A percentile compares a stretch with the other conserved stretches of the same genome.
These are phyloP conservation scores for Chaetodon trifascialis DNA, from an alignment of 2,113 vertebrate species.

Conservation along the genomic window DNA sequence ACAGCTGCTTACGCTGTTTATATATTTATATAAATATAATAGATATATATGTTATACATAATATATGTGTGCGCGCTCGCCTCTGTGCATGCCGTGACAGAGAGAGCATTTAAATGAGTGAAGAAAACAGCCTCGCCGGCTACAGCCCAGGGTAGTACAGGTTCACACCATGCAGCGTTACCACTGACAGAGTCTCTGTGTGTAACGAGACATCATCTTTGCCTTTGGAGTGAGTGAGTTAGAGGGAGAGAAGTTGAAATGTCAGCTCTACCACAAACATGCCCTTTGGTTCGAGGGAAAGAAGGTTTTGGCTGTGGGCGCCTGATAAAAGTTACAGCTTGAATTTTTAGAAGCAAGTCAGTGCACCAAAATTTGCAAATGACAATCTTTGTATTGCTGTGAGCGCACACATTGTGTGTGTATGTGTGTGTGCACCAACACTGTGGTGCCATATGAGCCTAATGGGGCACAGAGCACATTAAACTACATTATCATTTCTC, in stretches of 20 bases:
- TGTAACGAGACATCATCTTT: constrained; percentile 72
- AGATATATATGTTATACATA: constrained; percentile 24
- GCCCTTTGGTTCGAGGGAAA: constrained; percentile 69
- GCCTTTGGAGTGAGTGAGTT: constrained; percentile 70
- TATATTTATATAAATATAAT: constrained; percentile 22
- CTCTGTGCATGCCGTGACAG: constrained; percentile 18
- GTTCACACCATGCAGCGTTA: constrained; percentile 45
- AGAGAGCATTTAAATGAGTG: constrained; percentile 32
- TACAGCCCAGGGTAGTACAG: constrained; percentile 57
- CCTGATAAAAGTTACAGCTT: constrained; percentile 67
- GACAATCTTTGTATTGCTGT: constrained; percentile 33
- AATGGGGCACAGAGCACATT: constrained; percentile 64
- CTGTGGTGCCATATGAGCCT: constrained; percentile 64
- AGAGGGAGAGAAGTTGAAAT: constrained; percentile 70
- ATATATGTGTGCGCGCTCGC: not conserved
- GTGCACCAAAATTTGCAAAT: constrained; percentile 63
- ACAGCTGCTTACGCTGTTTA: constrained; percentile 44
- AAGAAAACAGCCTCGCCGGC: constrained; percentile 20
- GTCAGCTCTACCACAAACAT: constrained; percentile 71
- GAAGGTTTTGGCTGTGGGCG: constrained; percentile 57
- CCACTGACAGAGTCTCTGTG: constrained; percentile 55
- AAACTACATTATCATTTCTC: constrained; percentile 33
- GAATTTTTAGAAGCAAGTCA: constrained; percentile 58
- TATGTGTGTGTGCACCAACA: not conserved
- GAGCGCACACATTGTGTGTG: constrained; percentile 18